phyloP scores from a whole-genome alignment of 2,797 vertebrate species.

The Microcaecilia unicolor region DNA sequence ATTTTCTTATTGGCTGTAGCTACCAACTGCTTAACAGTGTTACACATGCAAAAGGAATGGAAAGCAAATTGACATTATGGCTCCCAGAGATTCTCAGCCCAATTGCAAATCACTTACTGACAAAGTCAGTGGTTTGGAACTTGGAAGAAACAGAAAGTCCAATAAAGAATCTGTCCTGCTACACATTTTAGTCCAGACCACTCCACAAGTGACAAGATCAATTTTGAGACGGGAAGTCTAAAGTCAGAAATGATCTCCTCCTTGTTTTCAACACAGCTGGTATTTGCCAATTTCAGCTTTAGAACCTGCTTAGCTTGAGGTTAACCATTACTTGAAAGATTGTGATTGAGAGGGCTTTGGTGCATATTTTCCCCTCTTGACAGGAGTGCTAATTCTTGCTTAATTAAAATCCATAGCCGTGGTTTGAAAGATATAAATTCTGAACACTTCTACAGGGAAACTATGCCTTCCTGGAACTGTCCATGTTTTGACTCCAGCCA shows the following conservation, averaged over 20 bases:
- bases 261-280: not conserved
- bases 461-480: not conserved
- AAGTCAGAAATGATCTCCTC: conserved; percentile 1
- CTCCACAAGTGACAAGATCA: conserved; percentile 8
- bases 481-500: not conserved
- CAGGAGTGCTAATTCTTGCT: not conserved
- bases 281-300: not conserved
- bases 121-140: conserved; percentile 19
- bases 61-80: conserved; percentile 4
- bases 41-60: not conserved
- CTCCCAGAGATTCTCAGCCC: conserved; percentile 3
- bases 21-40: not conserved
- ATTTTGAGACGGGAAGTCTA: conserved; percentile 12
- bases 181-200: not conserved
- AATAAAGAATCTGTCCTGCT: not conserved
- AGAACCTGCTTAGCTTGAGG: not conserved
- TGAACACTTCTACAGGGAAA: conserved; percentile 2
- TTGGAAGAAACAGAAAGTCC: not conserved
- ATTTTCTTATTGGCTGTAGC: too few relatives aligned
- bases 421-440: conserved; percentile 3
- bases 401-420: conserved; percentile 17
- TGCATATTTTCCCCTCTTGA: not conserved
- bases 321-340: conserved; percentile 8
- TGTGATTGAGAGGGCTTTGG: not conserved
- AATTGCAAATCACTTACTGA: conserved; percentile 8